Percentiles rank a stretch among this genome's conserved stretches.
Evolutionary conservation across 2,113 vertebrate genomes (phyloP).

Genomic region (Pycnonotus jocosus): DNA sequence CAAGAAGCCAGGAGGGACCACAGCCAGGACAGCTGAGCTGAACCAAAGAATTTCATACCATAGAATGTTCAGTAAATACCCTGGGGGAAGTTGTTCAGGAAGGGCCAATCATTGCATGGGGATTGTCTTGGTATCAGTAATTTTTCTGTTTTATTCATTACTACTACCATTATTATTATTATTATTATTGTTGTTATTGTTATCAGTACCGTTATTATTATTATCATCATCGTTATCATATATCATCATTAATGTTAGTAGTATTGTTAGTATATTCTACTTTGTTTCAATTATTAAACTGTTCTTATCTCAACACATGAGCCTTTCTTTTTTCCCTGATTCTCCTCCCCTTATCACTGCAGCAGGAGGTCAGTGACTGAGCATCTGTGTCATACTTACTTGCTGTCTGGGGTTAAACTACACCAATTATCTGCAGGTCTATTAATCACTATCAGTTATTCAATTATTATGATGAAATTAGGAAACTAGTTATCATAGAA

Average conservation of each 20-base stretch:
- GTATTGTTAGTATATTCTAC: background rate
- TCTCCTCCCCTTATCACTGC: background rate
- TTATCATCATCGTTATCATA: background rate
- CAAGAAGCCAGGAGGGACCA: background rate
- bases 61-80: background rate
- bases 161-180: no score
- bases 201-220: fast-evolving
- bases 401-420: background rate
- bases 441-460: background rate
- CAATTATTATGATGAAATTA: background rate
- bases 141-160: background rate
- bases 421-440: background rate
- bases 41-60: background rate
- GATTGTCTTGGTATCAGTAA: background rate
- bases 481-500: background rate
- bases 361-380: background rate
- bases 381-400: background rate
- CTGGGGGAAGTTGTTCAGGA: no score
- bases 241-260: background rate
- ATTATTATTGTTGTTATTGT: background rate
- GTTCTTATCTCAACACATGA: background rate
- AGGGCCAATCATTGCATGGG: fast-evolving
- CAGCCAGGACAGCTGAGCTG: background rate
- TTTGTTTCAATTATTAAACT: background rate
- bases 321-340: background rate